Evolutionary conservation across 2,888 invertebrate species (phyloP), one percentile per base, ranked within the genome.

Genomic region (Lingula anatina): DNA sequence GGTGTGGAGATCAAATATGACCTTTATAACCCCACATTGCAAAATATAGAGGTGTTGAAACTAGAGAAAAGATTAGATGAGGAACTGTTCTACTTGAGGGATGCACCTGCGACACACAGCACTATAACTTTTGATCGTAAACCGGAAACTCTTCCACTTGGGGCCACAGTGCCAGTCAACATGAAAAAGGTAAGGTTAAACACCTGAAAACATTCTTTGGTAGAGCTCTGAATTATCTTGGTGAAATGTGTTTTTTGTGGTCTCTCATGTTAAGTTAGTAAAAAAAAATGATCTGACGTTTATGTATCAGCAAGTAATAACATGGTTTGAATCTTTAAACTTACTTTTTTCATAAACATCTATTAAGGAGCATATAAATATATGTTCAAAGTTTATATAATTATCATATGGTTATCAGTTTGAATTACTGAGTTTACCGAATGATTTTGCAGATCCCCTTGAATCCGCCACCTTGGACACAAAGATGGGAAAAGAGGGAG

Each of bases 61-160:
- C 81, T 99, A 31, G 97, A 99, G 75, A 95, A 91, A 73, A 83
- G 97, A 46, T 78, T 97, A 21, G 99, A 99, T 78, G 86, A 89
- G 25, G 85, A 89, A 65, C 79, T 99, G 43, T 81, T 84, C 18
- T 99, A 97, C 73, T 81, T 99, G 44, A 60, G 80, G 62, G 95
- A 97, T 82, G 90, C 93, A 2, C 81, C 89, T 37, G 87, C 87
- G 0, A 90, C 96, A 75, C 94, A 89, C 75, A 91, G 91, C 72
- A 95, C 93, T 2, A 88, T 99, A 71, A 87, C 93, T 57, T 81
- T 89, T 49, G 88, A 96, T 68, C 90, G 97, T 90, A 90, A 93
- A 65, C 81, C 86, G 1, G 90, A 91, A 73, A 79, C 87, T 37
- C 72, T 76, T 42, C 85, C 88, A 1, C 89, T 90, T 70, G 90